These are phyloP conservation scores for Tenthredo notha DNA, from an alignment of 2,888 invertebrate genomes.

Conservation along the genomic window DNA sequence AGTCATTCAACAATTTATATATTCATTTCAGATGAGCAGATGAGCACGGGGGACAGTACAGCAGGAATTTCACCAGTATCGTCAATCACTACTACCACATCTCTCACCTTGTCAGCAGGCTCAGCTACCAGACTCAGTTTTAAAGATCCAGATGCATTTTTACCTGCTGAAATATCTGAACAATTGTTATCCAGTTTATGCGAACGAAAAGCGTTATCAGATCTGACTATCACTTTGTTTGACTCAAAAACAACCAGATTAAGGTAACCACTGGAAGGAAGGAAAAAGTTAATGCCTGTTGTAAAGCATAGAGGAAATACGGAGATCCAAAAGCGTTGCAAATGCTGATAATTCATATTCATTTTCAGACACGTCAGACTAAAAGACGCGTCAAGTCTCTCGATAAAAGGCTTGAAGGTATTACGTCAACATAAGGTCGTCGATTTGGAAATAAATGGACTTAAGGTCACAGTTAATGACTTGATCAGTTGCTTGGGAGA, in stretches of 20 bases:
- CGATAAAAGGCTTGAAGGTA: constrained; percentile 82
- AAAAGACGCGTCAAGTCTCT: constrained; percentile 81
- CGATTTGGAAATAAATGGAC: constrained; percentile 82
- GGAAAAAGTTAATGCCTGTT: not conserved
- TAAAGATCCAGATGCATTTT: constrained; percentile 80
- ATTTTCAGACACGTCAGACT: constrained; percentile 80
- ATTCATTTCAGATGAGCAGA: constrained; percentile 41
- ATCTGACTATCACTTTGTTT: constrained; percentile 83
- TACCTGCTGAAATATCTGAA: constrained; percentile 82
- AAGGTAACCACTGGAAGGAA: constrained; percentile 72
- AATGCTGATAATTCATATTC: constrained; percentile 27
- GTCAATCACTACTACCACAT: constrained; percentile 61
- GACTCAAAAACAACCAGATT: constrained; percentile 82
- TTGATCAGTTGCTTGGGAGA: constrained; percentile 84
- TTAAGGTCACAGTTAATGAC: constrained; percentile 82
- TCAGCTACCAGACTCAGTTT: constrained; percentile 75
- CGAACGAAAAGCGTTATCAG: constrained; percentile 81
- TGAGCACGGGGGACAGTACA: constrained; percentile 24
- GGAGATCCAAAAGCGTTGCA: not conserved
- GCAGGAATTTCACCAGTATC: constrained; percentile 51
- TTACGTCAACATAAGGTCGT: constrained; percentile 83
- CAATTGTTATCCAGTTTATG: constrained; percentile 81
- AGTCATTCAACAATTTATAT: not conserved
- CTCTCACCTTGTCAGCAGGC: constrained; percentile 56
- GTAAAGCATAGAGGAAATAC: not conserved